Base-by-base conservation (phyloP, 2,888 invertebrate species). In the Callosobruchus maculatus region DNA sequence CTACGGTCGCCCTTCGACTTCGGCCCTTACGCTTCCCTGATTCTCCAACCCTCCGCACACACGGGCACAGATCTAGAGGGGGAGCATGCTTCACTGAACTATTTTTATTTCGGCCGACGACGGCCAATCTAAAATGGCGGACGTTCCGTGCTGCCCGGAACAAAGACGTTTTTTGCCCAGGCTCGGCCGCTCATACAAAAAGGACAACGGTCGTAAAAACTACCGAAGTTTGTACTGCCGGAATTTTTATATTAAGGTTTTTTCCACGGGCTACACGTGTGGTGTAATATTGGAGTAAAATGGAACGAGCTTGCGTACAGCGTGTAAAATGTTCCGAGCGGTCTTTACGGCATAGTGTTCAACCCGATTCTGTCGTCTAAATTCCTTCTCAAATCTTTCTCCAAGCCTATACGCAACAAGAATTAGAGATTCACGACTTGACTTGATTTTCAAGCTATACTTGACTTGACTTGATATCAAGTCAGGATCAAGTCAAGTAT, bases 61-160 rank as follows among this genome's bases (percentile, higher is more conserved):
- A 71, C 74, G n/a, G n/a, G 68, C 83, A 84, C 84, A 84, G 84
- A 85, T 85, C 84, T 84, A 83, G 84, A 85, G 85, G 85, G 85
- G 85, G 84, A 84, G 83, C 84, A 85, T 85, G 85, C 86, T 85
- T 85, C 81, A 83, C 82, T 85, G 86, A 85, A 85, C 86, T 86
- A 86, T 86, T 86, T 86, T 86, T 86, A 86, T 85, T n/a, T n/a
- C n/a, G n/a, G n/a, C n/a, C n/a, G 84, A 84, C 83, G 5, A 5
- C 70, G 26, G 83, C 84, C 82, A 83, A 83, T 83, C 83, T 84
- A 86, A 86, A 86, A 86, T 86, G 86, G 86, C 85, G 84, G 83
- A 80, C 82, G 81, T 80, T 78, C 80, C 1, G 13, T 18, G 49
- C 18, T 49, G 49, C 49, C 79, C 78, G 72, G 82, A 83, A 83